Percentiles rank a stretch among this genome's conserved stretches.
Conservation (phyloP, 2,113 vertebrate genomes). For the Pseudolaguvia tuberculata region DNA sequence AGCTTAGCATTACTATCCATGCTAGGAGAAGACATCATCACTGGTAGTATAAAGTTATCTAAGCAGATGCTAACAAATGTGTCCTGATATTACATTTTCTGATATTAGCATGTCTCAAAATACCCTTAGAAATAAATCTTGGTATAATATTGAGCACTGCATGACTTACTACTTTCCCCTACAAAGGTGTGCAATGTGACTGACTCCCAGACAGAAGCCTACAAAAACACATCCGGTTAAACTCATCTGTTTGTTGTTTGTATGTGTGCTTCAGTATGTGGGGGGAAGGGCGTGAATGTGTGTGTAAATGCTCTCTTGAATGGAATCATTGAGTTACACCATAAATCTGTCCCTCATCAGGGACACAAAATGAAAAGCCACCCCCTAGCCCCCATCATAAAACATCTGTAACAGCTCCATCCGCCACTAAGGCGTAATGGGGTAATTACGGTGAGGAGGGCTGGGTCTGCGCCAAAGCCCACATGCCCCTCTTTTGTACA, state of each 20-base stretch:
- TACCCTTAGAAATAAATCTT: not conserved
- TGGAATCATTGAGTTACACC: slow-evolving; percentile 59
- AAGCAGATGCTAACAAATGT: not conserved
- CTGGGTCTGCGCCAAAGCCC: slow-evolving; percentile 60
- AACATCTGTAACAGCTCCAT: slow-evolving; percentile 77
- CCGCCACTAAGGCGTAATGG: slow-evolving; percentile 73
- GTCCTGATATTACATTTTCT: not conserved
- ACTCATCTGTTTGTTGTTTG: slow-evolving; percentile 48
- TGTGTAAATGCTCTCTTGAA: slow-evolving; percentile 58
- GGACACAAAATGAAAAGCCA: slow-evolving; percentile 72
- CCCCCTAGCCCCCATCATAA: slow-evolving; percentile 65
- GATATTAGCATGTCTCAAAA: not conserved
- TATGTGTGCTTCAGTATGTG: slow-evolving; percentile 50
- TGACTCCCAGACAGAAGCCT: slow-evolving; percentile 44
- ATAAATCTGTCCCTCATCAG: slow-evolving; percentile 74
- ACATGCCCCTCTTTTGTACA: slow-evolving; percentile 62
- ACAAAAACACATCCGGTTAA: slow-evolving; percentile 49
- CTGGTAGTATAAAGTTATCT: not conserved
- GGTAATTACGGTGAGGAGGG: slow-evolving; percentile 69
- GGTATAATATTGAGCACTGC: not conserved
- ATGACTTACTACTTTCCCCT: slow-evolving; percentile 9
- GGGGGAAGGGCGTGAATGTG: slow-evolving; percentile 39
- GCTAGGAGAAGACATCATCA: not conserved
- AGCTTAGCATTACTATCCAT: not conserved
- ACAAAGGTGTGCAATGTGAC: slow-evolving; percentile 32